Evolutionary conservation across 2,888 invertebrate genomes (phyloP), one percentile per base, ranked within the genome.

Genomic region (Trissolcus brochymenae): DNA sequence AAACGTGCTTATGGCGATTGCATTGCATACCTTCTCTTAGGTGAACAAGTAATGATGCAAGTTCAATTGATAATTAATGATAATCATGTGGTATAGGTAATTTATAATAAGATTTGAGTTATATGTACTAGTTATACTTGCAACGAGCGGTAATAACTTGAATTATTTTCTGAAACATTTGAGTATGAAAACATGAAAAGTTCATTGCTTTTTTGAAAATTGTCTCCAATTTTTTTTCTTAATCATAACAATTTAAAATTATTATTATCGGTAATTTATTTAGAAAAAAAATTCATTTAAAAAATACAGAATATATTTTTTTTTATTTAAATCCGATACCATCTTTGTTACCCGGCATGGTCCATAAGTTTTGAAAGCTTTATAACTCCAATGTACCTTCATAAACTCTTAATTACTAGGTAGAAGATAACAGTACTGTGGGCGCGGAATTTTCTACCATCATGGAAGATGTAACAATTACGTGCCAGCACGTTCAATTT

Each of bases 351-450:
- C 21, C 9, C 21, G 19, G 4, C 21, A 53, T 21, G 17, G 13
- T 19, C 53, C 53, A 53, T 53, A 17, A 35, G 35, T 35, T 35
- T 35, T 64, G 17, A 17, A 21, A 71, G 41, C 51, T 41, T 25
- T 25, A 40, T 66, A 82, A 81, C 84, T 86, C 85, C 85, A 87
- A 87, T 87, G 86, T 87, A 87, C 84, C 87, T 86, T 82, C 85
- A 86, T 87, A 86, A 87, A 83, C 79, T 83, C 81, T 84, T 87
- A 86, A 87, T 87, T 87, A 11, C 9, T 85, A 81, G 80, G 65
- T 83, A 84, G 85, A 83, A 85, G 85, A 84, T 86, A 81, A 81
- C 49, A 84, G 81, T 81, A 82, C 82, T 81, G n/a, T n/a, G 79
- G 70, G 74, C 60, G 72, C 73, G 60, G 81, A 82, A 82, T 80